A percentile compares a stretch with the other conserved stretches of the same genome.
phyloP scores from a whole-genome alignment of 2,797 vertebrate species.

The Numenius phaeopus region DNA sequence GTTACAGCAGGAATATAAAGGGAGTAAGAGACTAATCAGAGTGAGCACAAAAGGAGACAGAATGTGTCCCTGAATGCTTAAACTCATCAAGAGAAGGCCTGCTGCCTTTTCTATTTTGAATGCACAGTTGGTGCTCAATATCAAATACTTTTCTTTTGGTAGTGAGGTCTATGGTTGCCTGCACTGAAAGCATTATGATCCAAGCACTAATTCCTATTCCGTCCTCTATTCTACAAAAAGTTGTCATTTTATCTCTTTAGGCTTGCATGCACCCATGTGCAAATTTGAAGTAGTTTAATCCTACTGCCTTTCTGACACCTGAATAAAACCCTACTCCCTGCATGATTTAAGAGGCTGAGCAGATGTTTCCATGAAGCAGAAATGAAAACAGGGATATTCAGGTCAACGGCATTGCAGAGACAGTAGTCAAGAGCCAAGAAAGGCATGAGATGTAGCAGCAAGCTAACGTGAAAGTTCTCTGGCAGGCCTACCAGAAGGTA shows the following conservation, averaged over 20 bases:
- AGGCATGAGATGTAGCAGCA: neutral
- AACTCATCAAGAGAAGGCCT: constrained; percentile 58
- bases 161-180: constrained; percentile 4
- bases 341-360: neutral
- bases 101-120: constrained; percentile 67
- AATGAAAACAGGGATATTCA: constrained; percentile 44
- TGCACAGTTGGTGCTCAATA: constrained; percentile 36
- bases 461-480: neutral
- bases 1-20: constrained; percentile 32
- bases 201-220: constrained; percentile 27
- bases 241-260: constrained; percentile 3
- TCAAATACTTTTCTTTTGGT: constrained; percentile 51
- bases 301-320: constrained; percentile 14
- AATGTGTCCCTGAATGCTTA: constrained; percentile 58
- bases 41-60: constrained; percentile 52
- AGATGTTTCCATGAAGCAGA: neutral
- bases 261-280: neutral
- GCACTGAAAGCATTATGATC: constrained; percentile 33
- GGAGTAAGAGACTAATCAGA: constrained; percentile 52
- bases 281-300: constrained; percentile 28
- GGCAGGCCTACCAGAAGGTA: neutral
- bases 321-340: constrained; percentile 2
- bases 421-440: neutral
- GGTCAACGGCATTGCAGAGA: neutral
- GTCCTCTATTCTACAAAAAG: neutral